Evolutionary conservation across 2,113 vertebrate species (phyloP), one percentile per base, ranked within the genome.

Genomic region (Myocastor coypus): DNA sequence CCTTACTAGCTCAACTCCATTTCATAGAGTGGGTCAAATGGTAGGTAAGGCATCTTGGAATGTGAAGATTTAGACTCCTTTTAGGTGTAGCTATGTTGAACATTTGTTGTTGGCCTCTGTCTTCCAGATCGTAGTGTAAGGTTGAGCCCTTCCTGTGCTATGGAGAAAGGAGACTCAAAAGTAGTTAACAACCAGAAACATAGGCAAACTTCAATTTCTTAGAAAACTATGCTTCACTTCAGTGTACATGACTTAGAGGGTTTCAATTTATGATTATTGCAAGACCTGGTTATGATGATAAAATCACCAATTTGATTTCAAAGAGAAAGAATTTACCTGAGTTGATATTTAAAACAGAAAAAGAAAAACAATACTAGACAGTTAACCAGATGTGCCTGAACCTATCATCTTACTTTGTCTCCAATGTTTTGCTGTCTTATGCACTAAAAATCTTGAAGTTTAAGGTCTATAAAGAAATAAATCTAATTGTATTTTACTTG

Each of bases 61-160:
- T 92, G 94, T 94, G 71, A 96, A 92, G 57, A 71, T 92, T 89
- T 90, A 87, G n/a, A 73, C 50, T 93, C 88, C 69, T 94, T 94
- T 93, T 83, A 73, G 61, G 17, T 87, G 34, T 80, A 96, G 28
- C n/a, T 95, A 75, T 83, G 57, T 69, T 88, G 64, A 95, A 92
- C 87, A 94, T 50, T 87, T 84, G 77, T 87, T 83, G 34, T 81
- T 93, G 89, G 40, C 20, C 61, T 94, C 73, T 92, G 46, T 87
- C 9, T 68, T 63, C 82, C 87, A 94, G 64, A 69, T 75, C 42
- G 73, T 75, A 95, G 30, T 42, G 28, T 93, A 89, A 97, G 42
- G 68, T 46, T 89, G 69, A 89, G 30, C 59, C 64, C 52, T 34
- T 81, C 96, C 69, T 90, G 59, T 73, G 71, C 80, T 94, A 81